Conservation (phyloP, 2,797 vertebrate genomes). For the Acrocephalus scirpaceus region DNA sequence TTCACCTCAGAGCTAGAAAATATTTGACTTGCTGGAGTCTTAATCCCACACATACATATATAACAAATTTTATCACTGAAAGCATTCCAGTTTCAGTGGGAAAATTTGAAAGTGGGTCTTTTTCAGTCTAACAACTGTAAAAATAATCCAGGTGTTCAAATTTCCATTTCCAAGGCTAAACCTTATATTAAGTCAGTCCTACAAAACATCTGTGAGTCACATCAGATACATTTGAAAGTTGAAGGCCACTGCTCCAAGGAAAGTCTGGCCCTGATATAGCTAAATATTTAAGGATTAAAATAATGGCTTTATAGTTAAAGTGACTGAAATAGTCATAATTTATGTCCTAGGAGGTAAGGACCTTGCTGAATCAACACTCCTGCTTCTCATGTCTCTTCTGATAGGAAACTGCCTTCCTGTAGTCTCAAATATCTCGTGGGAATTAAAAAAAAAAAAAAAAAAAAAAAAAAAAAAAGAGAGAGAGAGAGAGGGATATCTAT, state of each 20-base stretch:
- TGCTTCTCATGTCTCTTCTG: neutral
- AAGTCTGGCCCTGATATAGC: neutral
- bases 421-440: fast-evolving
- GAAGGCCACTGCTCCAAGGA: neutral
- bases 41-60: neutral
- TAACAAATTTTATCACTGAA: neutral
- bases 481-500: too few relatives aligned
- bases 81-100: neutral
- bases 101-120: neutral
- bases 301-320: neutral
- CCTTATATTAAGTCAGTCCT: neutral
- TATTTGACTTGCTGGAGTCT: neutral
- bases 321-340: neutral
- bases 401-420: neutral
- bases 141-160: neutral
- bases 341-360: neutral
- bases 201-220: neutral
- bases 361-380: neutral
- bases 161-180: neutral
- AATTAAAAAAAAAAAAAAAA: neutral
- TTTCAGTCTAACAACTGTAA: neutral
- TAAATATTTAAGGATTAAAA: neutral
- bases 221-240: neutral
- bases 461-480: fast-evolving
- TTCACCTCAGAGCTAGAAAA: neutral